phyloP scores from a whole-genome alignment of 2,797 vertebrate species.

The Argya squamiceps region DNA sequence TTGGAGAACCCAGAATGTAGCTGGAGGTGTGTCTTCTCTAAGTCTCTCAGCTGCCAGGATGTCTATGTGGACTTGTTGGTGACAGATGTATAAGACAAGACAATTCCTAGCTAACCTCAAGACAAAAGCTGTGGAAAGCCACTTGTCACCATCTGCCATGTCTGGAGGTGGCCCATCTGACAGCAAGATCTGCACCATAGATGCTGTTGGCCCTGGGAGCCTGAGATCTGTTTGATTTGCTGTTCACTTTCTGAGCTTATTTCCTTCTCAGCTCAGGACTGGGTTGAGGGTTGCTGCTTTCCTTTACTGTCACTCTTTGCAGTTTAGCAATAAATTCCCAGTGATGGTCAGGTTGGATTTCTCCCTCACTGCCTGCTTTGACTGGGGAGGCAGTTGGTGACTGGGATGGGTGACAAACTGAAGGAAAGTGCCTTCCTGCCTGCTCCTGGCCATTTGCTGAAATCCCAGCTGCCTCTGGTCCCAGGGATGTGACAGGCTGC shows the following conservation, averaged over 20 bases:
- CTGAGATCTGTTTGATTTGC: not conserved
- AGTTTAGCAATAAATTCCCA: rapidly evolving
- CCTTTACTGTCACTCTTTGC: not conserved
- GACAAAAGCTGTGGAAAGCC: not conserved
- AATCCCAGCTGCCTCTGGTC: not conserved
- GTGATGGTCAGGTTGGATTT: not conserved
- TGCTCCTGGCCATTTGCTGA: not conserved
- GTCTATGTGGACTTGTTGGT: not conserved
- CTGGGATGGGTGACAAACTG: not conserved
- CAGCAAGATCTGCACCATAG: not conserved
- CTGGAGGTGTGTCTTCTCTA: not conserved
- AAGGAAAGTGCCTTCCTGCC: not conserved
- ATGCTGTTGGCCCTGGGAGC: not conserved
- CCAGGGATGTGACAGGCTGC: not conserved
- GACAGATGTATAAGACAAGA: not conserved
- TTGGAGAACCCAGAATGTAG: not conserved
- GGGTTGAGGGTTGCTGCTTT: not conserved
- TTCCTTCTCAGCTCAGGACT: not conserved
- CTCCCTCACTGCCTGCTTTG: not conserved
- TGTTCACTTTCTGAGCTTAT: not conserved
- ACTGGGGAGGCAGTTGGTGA: not conserved
- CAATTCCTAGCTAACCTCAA: not conserved
- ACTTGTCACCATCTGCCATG: not conserved
- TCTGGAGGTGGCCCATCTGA: not conserved
- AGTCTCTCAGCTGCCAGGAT: not conserved